Conservation (phyloP, 1,140 invertebrate species). For the Batillaria attramentaria region DNA sequence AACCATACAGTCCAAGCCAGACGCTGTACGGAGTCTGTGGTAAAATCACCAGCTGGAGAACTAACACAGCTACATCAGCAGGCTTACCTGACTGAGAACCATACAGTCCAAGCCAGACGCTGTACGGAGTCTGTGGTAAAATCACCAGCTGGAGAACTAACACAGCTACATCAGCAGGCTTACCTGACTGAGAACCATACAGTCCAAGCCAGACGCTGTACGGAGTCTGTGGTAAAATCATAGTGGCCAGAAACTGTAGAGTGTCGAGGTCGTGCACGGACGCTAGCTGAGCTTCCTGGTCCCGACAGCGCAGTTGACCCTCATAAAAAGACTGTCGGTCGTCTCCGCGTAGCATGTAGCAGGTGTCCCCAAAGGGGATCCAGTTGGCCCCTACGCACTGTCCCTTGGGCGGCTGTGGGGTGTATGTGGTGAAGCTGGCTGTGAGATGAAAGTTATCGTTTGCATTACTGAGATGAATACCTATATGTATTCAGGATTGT, state of each 20-base stretch:
- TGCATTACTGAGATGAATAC: not conserved
- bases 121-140: not conserved
- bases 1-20: constrained; percentile 24
- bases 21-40: not conserved
- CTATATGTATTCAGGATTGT: not conserved
- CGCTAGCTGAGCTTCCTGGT: constrained; percentile 35
- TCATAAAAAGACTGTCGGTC: constrained; percentile 35
- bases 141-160: no score
- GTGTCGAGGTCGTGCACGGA: constrained; percentile 25
- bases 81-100: not conserved
- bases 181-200: constrained; percentile 9
- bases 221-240: constrained; percentile 1
- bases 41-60: no score
- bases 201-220: constrained; percentile 23
- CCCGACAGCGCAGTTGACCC: constrained; percentile 36
- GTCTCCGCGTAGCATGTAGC: constrained; percentile 37
- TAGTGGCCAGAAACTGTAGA: not conserved
- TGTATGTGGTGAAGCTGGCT: constrained; percentile 38
- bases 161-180: not conserved
- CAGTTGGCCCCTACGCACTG: constrained; percentile 37
- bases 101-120: constrained; percentile 23
- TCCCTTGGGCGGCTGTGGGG: constrained; percentile 41
- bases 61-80: no score
- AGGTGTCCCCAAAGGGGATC: constrained; percentile 34
- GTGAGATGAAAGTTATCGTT: no score